Base-by-base conservation (phyloP, 2,888 invertebrate genomes). In the Clivina fossor region DNA sequence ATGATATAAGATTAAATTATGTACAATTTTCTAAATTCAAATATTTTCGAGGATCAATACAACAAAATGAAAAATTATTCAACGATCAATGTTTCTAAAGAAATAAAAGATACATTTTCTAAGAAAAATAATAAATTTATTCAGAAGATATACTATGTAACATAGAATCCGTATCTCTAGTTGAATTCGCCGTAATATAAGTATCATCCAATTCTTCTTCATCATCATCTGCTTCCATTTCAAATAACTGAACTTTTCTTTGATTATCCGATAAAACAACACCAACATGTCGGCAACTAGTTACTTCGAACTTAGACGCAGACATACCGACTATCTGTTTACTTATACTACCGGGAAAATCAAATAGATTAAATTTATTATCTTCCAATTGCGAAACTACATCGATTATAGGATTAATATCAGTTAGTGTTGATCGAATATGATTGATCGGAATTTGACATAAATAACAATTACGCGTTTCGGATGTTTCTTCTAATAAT, bases 211-310 rank as follows among this genome's bases (percentile, higher is more conserved):
- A 26, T 51, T 93, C 93, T 60, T 95, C 94, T 55, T 91, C 91
- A 54, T 90, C 90, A 18, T 92, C 93, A 68, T 94, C 94, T 0
- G 86, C 88, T 76, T 95, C 95, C 85, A 93, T 93, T 72, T 95
- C 93, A 69, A 90, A 90, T 41, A 94, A 80, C 59, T 91, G 80
- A 35, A 95, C 88, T 71, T 91, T 88, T 57, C 90, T 82, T 49
- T 79, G 77, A 64, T 83, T 90, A 63, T 89, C 87, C 11, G 90
- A 87, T 32, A 94, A 76, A 40, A 95, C 84, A 32, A 93, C 89
- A 5, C 92, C 87, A 5, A 95, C 91, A 74, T 89, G 87, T 24
- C 86, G 74, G 3, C 85, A 83, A 1, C 94, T 93, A 38, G 93
- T 93, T 2, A 94, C 93, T 1, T 93, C 87, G 66, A 95, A 80